phyloP scores from a whole-genome alignment of 2,888 invertebrate species.

The Schizotus pectinicornis region DNA sequence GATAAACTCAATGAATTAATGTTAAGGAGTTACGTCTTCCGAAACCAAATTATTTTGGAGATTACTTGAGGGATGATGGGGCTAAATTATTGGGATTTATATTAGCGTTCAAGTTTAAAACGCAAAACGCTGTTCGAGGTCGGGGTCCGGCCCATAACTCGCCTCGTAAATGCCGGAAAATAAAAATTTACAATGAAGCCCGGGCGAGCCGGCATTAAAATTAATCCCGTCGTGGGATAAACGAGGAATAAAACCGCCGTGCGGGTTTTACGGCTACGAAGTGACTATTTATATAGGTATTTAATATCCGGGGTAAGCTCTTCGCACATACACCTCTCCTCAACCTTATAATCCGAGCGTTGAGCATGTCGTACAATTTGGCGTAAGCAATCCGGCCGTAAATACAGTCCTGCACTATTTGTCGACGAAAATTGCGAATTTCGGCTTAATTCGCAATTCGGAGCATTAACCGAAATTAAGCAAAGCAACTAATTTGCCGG shows the following conservation, averaged over 20 bases:
- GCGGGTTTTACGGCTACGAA: constrained; percentile 5
- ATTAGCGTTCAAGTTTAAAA: too few species aligned
- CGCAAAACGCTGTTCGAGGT: too few species aligned
- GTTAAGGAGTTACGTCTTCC: too few species aligned
- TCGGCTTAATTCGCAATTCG: too few species aligned
- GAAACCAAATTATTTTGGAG: too few species aligned
- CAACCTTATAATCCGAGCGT: constrained; percentile 3
- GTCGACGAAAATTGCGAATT: constrained; percentile 3
- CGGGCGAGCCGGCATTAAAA: background rate
- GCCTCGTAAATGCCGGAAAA: background rate
- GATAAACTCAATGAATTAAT: too few species aligned
- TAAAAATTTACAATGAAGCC: background rate
- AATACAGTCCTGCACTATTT: constrained; percentile 8
- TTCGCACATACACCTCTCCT: constrained; percentile 3
- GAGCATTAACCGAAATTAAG: too few species aligned
- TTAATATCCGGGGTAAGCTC: constrained; percentile 20
- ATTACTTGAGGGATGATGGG: too few species aligned
- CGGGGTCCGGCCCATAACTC: background rate
- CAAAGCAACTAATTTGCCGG: too few species aligned
- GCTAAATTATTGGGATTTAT: too few species aligned
- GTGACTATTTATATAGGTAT: constrained; percentile 16
- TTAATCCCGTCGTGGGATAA: constrained; percentile 10
- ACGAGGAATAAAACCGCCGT: constrained; percentile 4
- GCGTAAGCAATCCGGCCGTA: background rate
- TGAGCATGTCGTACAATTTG: background rate